Evolutionary conservation across 1,140 invertebrate species (phyloP), one percentile per base, ranked within the genome.

Genomic region (Euura lappo): DNA sequence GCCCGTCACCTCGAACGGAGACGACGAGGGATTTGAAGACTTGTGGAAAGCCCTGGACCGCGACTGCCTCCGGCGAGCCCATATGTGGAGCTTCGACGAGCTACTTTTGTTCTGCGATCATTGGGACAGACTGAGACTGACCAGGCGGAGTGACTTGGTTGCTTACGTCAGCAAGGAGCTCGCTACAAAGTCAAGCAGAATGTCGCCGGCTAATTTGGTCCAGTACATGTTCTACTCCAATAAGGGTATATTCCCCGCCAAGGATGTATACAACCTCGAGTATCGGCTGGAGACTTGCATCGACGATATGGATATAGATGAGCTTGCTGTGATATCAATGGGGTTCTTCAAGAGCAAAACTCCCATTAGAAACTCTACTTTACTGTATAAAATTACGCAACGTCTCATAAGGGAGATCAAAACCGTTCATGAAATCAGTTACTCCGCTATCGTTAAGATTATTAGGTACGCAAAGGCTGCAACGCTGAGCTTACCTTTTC

Each of bases 321-420:
- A 93, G 80, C 51, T 92, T 42, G 89, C 85, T 10, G 84, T 93
- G 6, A 80, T 91, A 70, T 84, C 88, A 11, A 88, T 92, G 83
- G 90, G 89, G 0, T 93, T 91, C 78, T 92, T 92, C 72, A 92
- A 92, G 83, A 90, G 87, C 2, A 83, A 91, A 74, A 90, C 83
- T 0, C 84, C 72, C n/a, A 88, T 93, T n/a, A 83, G 80, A 72
- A 86, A 88, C 79, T 44, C 76, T 0, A 60, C 78, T 0, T 77
- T 92, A 13, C 4, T 90, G 2, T 7, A 75, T 7, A 79, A 83
- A 44, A 83, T 93, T 8, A 84, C 90, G 2, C 43, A 77, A 2
- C 87, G 83, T 71, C 73, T 88, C 3, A 78, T 76, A 6, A 68
- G 78, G 2, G 75, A 88, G 44, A 73, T 88, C 28, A 73, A 87